Base-by-base conservation (phyloP, 2,888 invertebrate genomes). In the Fragum sueziense region DNA sequence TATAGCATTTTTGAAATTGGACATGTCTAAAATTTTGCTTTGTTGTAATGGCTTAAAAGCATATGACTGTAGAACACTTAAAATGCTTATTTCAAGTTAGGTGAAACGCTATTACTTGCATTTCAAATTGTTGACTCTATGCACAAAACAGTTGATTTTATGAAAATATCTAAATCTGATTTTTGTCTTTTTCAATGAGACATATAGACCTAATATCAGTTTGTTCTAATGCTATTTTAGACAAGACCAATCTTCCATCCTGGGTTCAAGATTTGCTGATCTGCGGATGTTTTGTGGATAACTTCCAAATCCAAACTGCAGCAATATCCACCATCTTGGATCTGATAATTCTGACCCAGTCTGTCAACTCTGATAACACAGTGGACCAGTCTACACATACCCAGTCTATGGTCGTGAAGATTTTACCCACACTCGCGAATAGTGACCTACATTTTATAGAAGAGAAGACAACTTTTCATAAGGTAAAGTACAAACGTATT, bases 291-390 rank as follows among this genome's bases (percentile, higher is more conserved):
- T 96, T 95, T 93, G 93, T 95, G 9, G 95, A 93, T 70, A 93
- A 95, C 76, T 95, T 93, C 76, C 85, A 90, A 11, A 86, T 93
- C 29, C 93, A 93, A 83, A 90, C 96, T 68, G 94, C 95, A 0
- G 95, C 96, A 2, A 95, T 96, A 78, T 95, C 95, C 3, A 96
- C 96, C 1, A 93, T 97, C 59, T 94, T 97, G 83, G 97, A 97
- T 91, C 94, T 97, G 34, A 95, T 96, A 75, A 93, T 94, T n/a
- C 90, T 96, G 52, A 94, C 95, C 0, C 95, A 95, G 87, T 95
- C 94, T 89, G 91, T 92, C 17, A 89, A 90, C 71, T 86, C 86
- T 22, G 89, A 88, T 70, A 67, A 27, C 37, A 61, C 72, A 41
- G 74, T 88, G 7, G 88, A 75, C 76, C 82, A 82, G 70, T 72